Percentiles rank a stretch among this genome's conserved stretches.
These are phyloP conservation scores for Eonycteris spelaea DNA, from an alignment of 2,113 vertebrate species.

Conservation along the genomic window DNA sequence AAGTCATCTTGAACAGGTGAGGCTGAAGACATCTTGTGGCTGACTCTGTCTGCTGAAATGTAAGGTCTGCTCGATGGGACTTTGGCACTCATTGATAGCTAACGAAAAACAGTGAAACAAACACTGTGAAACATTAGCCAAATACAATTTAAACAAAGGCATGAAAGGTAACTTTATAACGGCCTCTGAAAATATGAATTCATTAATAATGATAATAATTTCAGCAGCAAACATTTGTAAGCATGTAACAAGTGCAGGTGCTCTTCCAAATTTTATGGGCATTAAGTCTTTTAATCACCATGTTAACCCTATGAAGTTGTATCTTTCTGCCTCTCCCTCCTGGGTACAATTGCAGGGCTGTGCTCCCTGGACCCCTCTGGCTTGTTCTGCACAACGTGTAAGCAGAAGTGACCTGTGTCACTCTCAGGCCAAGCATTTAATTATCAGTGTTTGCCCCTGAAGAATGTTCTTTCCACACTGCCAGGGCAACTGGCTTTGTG, in stretches of 20 bases:
- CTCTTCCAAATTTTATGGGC: neutral
- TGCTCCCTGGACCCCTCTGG: neutral
- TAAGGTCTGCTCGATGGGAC: neutral
- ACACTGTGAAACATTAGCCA: neutral
- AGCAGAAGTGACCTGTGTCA: neutral
- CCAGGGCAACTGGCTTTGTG: neutral
- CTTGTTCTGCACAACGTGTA: neutral
- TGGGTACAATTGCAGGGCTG: neutral
- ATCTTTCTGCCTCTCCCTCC: neutral
- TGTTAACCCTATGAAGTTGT: neutral
- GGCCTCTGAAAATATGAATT: neutral
- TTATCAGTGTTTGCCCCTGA: neutral
- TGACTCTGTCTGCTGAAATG: neutral
- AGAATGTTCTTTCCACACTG: neutral
- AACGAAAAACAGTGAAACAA: neutral
- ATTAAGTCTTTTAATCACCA: neutral
- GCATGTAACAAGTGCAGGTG: neutral
- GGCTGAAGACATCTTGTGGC: neutral
- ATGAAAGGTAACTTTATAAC: neutral
- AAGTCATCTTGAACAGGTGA: neutral
- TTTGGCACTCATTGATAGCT: neutral
- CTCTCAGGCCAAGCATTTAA: neutral
- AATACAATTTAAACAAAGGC: neutral
- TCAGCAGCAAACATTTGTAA: neutral
- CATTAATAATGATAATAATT: neutral